Evolutionary conservation across 1,140 invertebrate genomes (phyloP), one percentile per base, ranked within the genome.

Genomic region (Heliconius hermathena): DNA sequence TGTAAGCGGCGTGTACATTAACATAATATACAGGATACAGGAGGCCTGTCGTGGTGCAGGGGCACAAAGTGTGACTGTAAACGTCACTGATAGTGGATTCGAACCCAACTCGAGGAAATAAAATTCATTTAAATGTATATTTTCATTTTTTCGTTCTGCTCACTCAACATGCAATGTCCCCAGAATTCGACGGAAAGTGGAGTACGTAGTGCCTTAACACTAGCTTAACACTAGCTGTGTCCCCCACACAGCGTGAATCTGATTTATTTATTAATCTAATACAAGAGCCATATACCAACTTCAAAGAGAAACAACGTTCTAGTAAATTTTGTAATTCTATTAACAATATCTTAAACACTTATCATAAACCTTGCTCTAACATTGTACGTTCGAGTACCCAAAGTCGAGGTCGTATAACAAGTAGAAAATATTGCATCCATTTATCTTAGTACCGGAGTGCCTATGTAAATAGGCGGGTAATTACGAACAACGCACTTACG

Each of bases 161-260:
- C n/a, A n/a, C 38, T 41, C 38, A 41, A 41, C 1, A 41, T 3
- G 38, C 38, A 11, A 41, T 41, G 6, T 0, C 9, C 13, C 41
- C 3, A 46, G 41, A 46, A 46, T 13, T 46, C 9, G 0, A 0
- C 3, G 41, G 8, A 46, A 46, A 46, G 41, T 16, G 41, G 41
- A 0, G 41, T 4, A 46, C 13, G 41, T 13, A 46, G 8, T 46
- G 41, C 16, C 13, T 80, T 84, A 84, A 88, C 84, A 85, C 26
- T 38, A n/a, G n/a, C n/a, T n/a, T n/a, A n/a, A n/a, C n/a, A n/a
- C 90, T 84, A 87, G 86, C 89, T 89, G 87, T 89, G 88, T 89
- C 89, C 90, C 89, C 88, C 92, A 94, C 92, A 88, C 89, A 93
- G 88, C 91, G 90, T 87, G 88, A 89, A 87, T 88, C 86, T 86